A percentile compares a stretch with the other conserved stretches of the same genome.
Evolutionary conservation across 2,797 vertebrate species (phyloP).

Genomic region (Cryptoblepharus egeriae): DNA sequence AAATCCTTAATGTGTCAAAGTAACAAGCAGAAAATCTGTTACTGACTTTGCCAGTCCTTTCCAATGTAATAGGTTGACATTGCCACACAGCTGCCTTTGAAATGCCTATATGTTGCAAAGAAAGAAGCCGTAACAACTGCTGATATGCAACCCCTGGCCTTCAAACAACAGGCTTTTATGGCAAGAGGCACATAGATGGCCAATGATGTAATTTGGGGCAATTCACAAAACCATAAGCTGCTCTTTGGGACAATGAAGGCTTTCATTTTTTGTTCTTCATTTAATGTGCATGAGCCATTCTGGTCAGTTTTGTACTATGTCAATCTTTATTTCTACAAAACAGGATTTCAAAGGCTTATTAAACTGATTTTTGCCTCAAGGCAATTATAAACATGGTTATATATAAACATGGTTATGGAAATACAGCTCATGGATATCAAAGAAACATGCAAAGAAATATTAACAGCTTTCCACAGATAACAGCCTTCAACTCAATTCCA

Average conservation of each 20-base stretch:
- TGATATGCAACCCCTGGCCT: conserved; percentile 15
- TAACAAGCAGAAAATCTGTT: not conserved
- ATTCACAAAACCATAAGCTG: conserved; percentile 29
- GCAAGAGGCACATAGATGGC: conserved; percentile 5
- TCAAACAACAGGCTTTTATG: conserved; percentile 12
- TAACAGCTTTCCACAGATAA: not conserved
- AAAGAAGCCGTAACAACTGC: not conserved
- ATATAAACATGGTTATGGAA: conserved; percentile 5
- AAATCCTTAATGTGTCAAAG: not conserved
- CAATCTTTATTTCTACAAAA: conserved; percentile 24
- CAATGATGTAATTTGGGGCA: conserved; percentile 23
- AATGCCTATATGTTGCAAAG: not conserved
- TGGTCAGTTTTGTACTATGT: conserved; percentile 16
- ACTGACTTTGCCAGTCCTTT: not conserved
- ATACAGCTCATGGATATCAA: not conserved
- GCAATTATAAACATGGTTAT: not conserved
- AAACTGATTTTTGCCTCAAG: not conserved
- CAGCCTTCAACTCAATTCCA: not conserved
- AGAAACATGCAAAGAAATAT: too few relatives aligned
- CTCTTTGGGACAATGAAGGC: conserved; percentile 15
- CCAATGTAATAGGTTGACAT: not conserved
- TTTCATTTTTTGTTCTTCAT: conserved; percentile 16
- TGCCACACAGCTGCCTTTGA: conserved; percentile 23
- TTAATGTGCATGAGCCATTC: conserved; percentile 7
- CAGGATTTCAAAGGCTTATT: conserved; percentile 12